Base-by-base conservation (phyloP, 2,797 vertebrate genomes). In the Chrysocyon brachyurus region DNA sequence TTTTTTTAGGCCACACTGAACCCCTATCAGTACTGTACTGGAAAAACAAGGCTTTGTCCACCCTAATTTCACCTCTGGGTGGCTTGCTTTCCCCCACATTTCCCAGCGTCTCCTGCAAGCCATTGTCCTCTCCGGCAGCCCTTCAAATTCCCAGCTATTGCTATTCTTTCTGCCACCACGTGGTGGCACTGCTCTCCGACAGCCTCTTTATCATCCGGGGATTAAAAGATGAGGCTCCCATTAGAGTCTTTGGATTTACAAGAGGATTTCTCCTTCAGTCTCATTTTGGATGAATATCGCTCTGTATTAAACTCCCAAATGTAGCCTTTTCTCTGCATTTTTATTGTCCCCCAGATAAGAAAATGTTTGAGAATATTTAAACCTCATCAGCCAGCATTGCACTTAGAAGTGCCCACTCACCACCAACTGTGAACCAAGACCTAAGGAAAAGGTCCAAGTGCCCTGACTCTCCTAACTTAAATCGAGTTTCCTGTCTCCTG, bases 41-140 rank as follows among this genome's bases (percentile, higher is more conserved):
- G 21, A 16, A 90, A 90, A 95, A 52, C 2, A 70, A 52, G n/a
- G 6, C 9, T 22, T 87, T 40, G 57, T 52, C 82, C 52, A 46
- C 5, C 10, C 9, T 21, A 8, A 31, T 73, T 57, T 77, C 59
- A 61, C 79, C 12, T 21, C 59, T 52, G 61, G 14, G 6, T 63
- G 1, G 0, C 10, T 11, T 86, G 57, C 64, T 12, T 24, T 61
- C 5, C 46, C 6, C 0, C 1, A 0, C 21, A 17, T 1, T 5
- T 19, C 4, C 63, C 46, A 33, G 5, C 0, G 24, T 40, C 49
- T 59, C 46, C 2, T 2, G 12, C 14, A 77, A 70, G 12, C 56
- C 11, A 36, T 52, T 0, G 4, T 19, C 22, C 9, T 6, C 54
- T 8, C 28, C 2, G 5, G 1, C 11, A 26, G 0, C 0, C 12